Percentiles rank a stretch among this genome's conserved stretches.
These are phyloP conservation scores for Carabus problematicus DNA, from an alignment of 2,888 invertebrate species.

Conservation along the genomic window DNA sequence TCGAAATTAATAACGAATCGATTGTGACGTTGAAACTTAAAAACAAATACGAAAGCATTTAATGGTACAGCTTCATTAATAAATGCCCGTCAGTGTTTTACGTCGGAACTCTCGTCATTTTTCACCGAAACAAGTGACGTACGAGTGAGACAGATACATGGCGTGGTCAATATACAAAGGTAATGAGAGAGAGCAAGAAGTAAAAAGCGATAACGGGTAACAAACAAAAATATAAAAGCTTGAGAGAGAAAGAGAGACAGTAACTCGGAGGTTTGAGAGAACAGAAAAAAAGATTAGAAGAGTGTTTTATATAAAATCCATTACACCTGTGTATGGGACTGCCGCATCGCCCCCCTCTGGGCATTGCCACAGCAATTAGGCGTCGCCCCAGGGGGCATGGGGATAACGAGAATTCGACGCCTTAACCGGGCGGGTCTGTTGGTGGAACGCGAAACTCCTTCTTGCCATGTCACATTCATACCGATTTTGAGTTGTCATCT, in stretches of 20 bases:
- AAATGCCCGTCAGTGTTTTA: conserved; percentile 36
- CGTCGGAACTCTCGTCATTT: conserved; percentile 30
- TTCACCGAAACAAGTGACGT: conserved; percentile 18
- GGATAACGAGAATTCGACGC: conserved; percentile 19
- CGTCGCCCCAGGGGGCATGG: conserved; percentile 27
- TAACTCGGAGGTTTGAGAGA: not conserved
- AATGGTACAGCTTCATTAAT: conserved; percentile 43
- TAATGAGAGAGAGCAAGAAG: not conserved
- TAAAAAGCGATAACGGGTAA: conserved; percentile 1
- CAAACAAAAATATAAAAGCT: not conserved
- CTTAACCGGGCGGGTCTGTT: not conserved
- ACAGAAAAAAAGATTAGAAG: conserved; percentile 22
- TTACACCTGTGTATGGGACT: conserved; percentile 51
- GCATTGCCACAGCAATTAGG: conserved; percentile 42
- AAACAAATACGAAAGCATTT: conserved; percentile 42
- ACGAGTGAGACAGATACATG: too few species aligned
- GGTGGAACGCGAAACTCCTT: too few species aligned
- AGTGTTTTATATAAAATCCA: conserved; percentile 53
- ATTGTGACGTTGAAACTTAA: conserved; percentile 35
- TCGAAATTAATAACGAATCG: conserved; percentile 37
- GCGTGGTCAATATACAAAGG: not conserved
- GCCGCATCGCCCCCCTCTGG: conserved; percentile 46
- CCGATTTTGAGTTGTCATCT: too few species aligned
- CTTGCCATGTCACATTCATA: too few species aligned
- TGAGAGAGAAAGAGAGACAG: not conserved